These are phyloP conservation scores for Semibalanus balanoides DNA, from an alignment of 1,140 invertebrate species.

Conservation along the genomic window DNA sequence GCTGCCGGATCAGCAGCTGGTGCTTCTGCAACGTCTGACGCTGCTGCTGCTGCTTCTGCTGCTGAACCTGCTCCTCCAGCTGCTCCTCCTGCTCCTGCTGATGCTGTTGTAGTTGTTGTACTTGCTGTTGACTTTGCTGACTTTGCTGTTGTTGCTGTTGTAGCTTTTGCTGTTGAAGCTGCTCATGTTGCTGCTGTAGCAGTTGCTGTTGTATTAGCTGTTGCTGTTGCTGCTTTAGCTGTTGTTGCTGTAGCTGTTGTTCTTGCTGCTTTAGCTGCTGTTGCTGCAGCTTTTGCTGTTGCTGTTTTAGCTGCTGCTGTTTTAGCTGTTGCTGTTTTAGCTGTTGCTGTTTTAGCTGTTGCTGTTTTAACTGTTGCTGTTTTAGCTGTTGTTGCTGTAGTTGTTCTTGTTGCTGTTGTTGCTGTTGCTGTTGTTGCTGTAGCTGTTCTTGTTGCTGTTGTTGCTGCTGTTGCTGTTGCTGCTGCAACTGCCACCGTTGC, in stretches of 20 bases:
- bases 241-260: neutral
- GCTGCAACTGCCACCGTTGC: neutral
- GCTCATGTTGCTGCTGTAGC: neutral
- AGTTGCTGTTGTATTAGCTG: neutral
- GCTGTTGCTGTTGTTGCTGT: neutral
- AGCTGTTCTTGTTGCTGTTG: neutral
- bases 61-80: neutral
- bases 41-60: no score
- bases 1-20: no score
- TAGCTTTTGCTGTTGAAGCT: neutral
- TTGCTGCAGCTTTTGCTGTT: neutral
- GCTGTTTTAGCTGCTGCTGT: neutral
- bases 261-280: neutral
- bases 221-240: neutral
- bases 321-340: neutral
- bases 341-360: neutral
- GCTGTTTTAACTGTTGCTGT: neutral
- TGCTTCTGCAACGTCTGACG: no score
- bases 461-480: neutral
- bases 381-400: neutral
- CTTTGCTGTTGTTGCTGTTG: slow-evolving; percentile 16
- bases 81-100: slow-evolving; percentile 6
- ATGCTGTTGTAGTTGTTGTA: slow-evolving; percentile 6
- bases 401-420: no score
- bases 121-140: neutral